Base-by-base conservation (phyloP, 2,888 invertebrate species). In the Perizoma flavofasciatum region DNA sequence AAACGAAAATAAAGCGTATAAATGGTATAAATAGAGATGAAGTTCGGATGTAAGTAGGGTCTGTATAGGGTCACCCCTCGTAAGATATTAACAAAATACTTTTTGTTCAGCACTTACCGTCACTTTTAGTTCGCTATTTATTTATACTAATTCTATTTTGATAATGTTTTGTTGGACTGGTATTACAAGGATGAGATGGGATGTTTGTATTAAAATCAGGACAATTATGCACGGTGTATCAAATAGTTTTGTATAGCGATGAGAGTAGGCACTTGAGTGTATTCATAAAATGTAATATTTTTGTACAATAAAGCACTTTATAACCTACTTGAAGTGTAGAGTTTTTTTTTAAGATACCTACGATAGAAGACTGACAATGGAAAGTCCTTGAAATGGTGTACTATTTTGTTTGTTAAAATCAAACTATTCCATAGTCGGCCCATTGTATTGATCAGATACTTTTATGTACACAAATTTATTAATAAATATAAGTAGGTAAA, bases 111-210 rank as follows among this genome's bases (percentile, higher is more conserved):
- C 88, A 88, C 88, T 89, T 84, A 87, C 86, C 88, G 83, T 86
- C 83, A 81, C 72, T 82, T 72, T 79, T 78, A 73, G 74, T 74
- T 74, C 55, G 77, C 81, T 85, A 82, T 88, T 87, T 88, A 86
- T 87, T 89, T 86, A 74, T 82, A 82, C 76, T 88, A 85, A 88
- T 86, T 79, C 82, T 85, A 86, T 89, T 88, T 86, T 84, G 83
- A 78, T 81, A 82, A 72, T 59, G 66, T 77, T 79, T 81, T 82
- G 78, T 78, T 77, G 46, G 48, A 62, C 60, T 56, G 51, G 54
- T 54, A 58, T 61, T 66, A 62, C 58, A 54, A 59, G 61, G 61
- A 64, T 44, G 44, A 44, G 44, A 74, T 75, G 73, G 75, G 75
- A 79, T 71, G 66, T 68, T 63, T 54, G 60, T 66, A 58, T 58